Conservation (phyloP, 2,113 vertebrate genomes). For the Pycnonotus jocosus region DNA sequence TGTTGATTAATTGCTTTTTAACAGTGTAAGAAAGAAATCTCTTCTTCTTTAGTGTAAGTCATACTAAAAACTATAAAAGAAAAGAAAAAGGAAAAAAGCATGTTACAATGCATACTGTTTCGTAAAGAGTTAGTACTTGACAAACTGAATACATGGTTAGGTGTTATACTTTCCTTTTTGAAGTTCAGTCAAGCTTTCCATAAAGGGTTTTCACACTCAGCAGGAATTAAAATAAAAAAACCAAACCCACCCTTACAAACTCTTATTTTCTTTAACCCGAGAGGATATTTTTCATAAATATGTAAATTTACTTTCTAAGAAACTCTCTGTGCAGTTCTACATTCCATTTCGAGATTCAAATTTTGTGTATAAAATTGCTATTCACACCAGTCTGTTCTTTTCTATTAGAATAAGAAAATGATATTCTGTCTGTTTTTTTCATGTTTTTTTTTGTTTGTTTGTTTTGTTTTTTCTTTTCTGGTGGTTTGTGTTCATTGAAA, state of each 20-base stretch:
- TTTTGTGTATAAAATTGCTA: constrained; percentile 53
- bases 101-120: neutral
- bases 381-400: constrained; percentile 34
- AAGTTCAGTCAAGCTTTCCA: neutral
- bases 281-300: constrained; percentile 63
- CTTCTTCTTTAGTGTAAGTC: neutral
- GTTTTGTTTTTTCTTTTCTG: neutral
- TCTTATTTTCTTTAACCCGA: constrained; percentile 12
- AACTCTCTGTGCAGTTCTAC: neutral
- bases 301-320: constrained; percentile 37
- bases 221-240: neutral
- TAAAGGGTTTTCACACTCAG: neutral
- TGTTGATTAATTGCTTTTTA: neutral
- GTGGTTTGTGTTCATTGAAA: constrained; percentile 17
- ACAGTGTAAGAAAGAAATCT: neutral
- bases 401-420: constrained; percentile 32
- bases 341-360: constrained; percentile 21
- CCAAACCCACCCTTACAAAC: neutral
- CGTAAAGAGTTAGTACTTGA: neutral
- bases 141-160: neutral
- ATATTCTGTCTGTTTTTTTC: neutral
- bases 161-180: neutral
- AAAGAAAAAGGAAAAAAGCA: neutral
- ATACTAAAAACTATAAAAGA: neutral
- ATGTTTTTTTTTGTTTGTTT: neutral